Conservation (phyloP, 2,113 vertebrate genomes). For the Pristiophorus japonicus region DNA sequence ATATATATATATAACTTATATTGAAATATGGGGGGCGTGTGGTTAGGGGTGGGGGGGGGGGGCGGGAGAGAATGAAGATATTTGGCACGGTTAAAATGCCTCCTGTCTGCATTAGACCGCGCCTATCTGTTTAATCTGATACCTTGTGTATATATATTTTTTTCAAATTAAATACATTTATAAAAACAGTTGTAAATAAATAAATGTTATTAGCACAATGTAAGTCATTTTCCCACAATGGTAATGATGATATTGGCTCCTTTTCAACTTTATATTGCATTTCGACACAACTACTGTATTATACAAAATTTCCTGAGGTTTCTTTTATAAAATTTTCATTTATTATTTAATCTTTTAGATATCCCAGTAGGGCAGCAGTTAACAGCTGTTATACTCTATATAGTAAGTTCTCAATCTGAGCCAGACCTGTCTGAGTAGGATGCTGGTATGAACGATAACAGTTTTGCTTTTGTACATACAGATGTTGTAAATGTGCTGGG, state of each 20-base stretch:
- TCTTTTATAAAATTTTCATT: not conserved
- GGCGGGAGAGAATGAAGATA: not conserved
- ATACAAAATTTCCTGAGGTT: not conserved
- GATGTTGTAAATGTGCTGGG: not conserved
- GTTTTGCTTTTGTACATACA: not conserved
- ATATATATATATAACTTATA: not conserved
- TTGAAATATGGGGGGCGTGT: no score
- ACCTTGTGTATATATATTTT: not conserved
- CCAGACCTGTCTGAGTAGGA: not conserved
- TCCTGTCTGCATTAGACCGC: no score
- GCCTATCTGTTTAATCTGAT: not conserved
- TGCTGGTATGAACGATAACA: not conserved
- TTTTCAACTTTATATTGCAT: not conserved
- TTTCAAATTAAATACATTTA: not conserved
- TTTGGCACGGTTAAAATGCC: not conserved
- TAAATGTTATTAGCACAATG: not conserved
- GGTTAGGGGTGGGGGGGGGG: no score
- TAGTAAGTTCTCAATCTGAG: not conserved
- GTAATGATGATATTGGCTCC: not conserved
- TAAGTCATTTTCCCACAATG: not conserved
- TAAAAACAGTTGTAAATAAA: not conserved
- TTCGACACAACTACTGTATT: not conserved
- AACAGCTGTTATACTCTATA: slow-evolving; percentile 8
- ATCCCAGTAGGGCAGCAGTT: not conserved
- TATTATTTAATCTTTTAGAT: slow-evolving; percentile 15